These are phyloP conservation scores for Bombus picipes DNA, from an alignment of 1,140 invertebrate genomes.

Conservation along the genomic window DNA sequence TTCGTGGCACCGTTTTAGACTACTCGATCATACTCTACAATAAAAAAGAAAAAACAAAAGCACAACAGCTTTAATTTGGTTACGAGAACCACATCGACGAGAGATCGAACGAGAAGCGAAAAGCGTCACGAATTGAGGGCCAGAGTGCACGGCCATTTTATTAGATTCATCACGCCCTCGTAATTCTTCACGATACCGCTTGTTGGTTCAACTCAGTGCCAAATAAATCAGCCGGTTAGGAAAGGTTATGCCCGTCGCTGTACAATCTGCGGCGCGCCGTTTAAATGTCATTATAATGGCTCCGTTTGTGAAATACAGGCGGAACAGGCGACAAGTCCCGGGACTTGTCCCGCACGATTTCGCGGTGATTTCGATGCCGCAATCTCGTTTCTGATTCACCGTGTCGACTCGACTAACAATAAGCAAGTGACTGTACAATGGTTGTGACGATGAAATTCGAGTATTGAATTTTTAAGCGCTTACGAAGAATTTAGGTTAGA, in stretches of 20 bases:
- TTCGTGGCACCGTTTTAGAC: no score
- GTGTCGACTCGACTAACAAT: not conserved
- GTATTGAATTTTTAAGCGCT: not conserved
- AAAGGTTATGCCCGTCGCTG: conserved; percentile 66
- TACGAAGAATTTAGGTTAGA: not conserved
- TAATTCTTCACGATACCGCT: conserved; percentile 63
- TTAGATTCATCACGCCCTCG: conserved; percentile 69
- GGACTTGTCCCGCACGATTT: conserved; percentile 27
- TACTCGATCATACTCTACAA: no score
- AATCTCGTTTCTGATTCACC: not conserved
- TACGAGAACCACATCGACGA: not conserved
- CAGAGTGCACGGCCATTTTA: conserved; percentile 57
- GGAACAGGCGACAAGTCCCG: conserved; percentile 17
- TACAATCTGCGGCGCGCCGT: conserved; percentile 60
- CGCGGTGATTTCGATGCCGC: conserved; percentile 35
- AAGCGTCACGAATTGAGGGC: conserved; percentile 54
- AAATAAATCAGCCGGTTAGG: conserved; percentile 71
- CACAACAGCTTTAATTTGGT: no score
- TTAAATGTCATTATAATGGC: conserved; percentile 72
- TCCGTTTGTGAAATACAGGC: conserved; percentile 62
- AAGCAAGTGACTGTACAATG: not conserved
- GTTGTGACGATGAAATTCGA: not conserved
- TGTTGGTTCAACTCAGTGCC: conserved; percentile 59
- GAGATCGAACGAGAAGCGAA: conserved; percentile 2
- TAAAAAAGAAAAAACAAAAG: no score